Evolutionary conservation across 2,888 invertebrate species (phyloP), one percentile per base, ranked within the genome.

Genomic region (Sclerodermus sp.): DNA sequence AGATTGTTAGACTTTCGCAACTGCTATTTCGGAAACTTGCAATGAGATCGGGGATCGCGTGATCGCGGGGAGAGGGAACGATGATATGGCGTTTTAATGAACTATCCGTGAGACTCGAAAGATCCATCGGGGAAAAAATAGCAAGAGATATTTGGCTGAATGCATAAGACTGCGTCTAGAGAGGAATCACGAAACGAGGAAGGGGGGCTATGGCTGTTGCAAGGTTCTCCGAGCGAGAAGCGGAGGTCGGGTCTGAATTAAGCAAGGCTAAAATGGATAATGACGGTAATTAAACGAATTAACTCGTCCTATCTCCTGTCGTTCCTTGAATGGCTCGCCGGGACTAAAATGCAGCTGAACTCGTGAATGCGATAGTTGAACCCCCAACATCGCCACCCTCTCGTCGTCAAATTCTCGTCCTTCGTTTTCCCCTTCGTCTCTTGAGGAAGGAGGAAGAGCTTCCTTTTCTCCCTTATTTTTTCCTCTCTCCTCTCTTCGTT

Each of bases 211-310:
- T 6, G 31, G 31, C 31, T n/a, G 10, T 34, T 34, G 34, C 10
- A 34, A 34, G 14, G 34, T 34, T 13, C 12, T 4, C 12, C 4
- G 34, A 34, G 34, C 3, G 23, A 8, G 23, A 8, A 8, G 23
- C 3, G 23, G 23, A 8, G 23, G 23, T 14, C 34, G 34, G 10
- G 34, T 52, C 44, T 36, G 49, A 51, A 56, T 55, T 45, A 42
- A 47, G 45, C 51, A 57, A 64, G 49, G 49, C 44, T 52, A 38
- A 45, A 55, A 57, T 42, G 55, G 49, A 60, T 60, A 61, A 63
- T 63, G 57, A 55, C 42, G 50, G 58, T 64, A 61, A 63, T 63
- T 63, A 64, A 63, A 58, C 49, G 57, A 57, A 55, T 64, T 58
- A 58, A 55, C 50, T 45, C 45, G 54, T 49, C 42, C 49, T 49